Evolutionary conservation across 2,113 vertebrate species (phyloP).

Genomic region (Larimichthys crocea): DNA sequence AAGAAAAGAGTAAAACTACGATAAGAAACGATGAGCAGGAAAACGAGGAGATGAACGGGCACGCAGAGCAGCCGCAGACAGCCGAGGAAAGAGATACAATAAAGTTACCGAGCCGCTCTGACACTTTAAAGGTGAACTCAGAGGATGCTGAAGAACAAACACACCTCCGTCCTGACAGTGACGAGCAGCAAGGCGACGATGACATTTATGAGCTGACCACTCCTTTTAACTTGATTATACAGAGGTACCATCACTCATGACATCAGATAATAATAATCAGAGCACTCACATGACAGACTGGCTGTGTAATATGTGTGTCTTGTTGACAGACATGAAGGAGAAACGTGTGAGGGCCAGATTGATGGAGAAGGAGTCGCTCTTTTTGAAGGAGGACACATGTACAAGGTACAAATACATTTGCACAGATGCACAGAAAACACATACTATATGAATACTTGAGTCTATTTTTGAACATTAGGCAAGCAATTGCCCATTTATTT

Average conservation of each 20-base stretch:
- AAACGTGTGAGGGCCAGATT: constrained; percentile 76
- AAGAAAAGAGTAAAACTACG: constrained; percentile 4
- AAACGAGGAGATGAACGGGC: too few species aligned
- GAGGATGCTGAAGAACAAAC: neutral
- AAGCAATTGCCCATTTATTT: neutral
- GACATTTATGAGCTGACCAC: constrained; percentile 63
- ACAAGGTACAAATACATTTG: constrained; percentile 77
- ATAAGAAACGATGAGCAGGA: neutral
- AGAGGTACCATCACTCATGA: constrained; percentile 78
- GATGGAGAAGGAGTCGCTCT: constrained; percentile 87
- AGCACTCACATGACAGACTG: too few species aligned
- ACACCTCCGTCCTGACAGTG: neutral
- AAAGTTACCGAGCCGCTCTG: neutral
- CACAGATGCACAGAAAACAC: neutral
- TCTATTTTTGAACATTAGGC: neutral
- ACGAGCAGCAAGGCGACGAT: neutral
- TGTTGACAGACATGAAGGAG: constrained; percentile 87
- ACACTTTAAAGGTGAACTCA: neutral
- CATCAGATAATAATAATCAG: neutral
- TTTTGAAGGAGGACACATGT: constrained; percentile 88
- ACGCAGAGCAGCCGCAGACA: neutral
- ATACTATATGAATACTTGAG: neutral
- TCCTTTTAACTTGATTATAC: constrained; percentile 79
- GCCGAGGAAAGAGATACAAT: neutral
- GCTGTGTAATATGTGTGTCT: neutral